Percentiles rank a stretch among this genome's conserved stretches.
Evolutionary conservation across 2,888 invertebrate species (phyloP).

Genomic region (Rhingia rostrata): DNA sequence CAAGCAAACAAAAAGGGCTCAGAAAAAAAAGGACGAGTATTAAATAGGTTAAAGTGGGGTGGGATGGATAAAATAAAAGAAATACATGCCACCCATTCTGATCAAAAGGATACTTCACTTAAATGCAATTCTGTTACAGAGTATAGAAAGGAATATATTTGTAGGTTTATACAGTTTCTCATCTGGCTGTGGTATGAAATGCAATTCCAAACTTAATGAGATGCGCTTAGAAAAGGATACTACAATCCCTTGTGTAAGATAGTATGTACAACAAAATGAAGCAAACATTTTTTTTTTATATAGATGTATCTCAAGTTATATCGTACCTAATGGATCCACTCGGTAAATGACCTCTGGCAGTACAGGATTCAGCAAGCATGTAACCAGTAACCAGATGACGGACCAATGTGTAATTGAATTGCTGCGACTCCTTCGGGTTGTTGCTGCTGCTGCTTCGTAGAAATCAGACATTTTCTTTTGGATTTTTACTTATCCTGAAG

Average conservation of each 20-base stretch:
- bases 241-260: background rate
- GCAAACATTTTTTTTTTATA: constrained; percentile 16
- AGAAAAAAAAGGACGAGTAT: constrained; percentile 22
- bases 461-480: constrained; percentile 53
- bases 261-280: background rate
- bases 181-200: constrained; percentile 22
- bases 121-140: constrained; percentile 42
- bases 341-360: constrained; percentile 82
- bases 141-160: background rate
- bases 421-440: constrained; percentile 57
- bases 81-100: constrained; percentile 8
- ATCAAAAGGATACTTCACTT: constrained; percentile 55
- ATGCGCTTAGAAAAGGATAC: constrained; percentile 36
- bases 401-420: constrained; percentile 75
- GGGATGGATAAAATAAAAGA: background rate
- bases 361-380: constrained; percentile 80
- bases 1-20: constrained; percentile 23
- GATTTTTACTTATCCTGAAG: constrained; percentile 26
- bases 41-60: constrained; percentile 22
- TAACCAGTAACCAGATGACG: constrained; percentile 78
- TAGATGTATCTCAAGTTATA: constrained; percentile 14
- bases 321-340: constrained; percentile 82
- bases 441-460: constrained; percentile 41
- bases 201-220: constrained; percentile 59
- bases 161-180: background rate